These are phyloP conservation scores for Salvator merianae DNA, from an alignment of 2,113 vertebrate species.

Conservation along the genomic window DNA sequence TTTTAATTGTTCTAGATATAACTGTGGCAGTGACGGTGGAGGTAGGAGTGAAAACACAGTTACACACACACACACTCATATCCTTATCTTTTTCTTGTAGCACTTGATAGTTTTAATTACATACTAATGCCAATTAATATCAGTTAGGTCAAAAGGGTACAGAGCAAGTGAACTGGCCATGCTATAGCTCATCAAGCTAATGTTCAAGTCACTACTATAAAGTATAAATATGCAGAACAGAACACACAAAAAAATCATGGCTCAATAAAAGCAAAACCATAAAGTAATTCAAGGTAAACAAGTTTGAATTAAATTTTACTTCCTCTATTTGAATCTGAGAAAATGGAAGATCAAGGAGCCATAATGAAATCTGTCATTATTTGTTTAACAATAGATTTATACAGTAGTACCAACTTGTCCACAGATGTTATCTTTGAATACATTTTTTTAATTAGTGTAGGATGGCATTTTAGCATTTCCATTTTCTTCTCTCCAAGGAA, in stretches of 20 bases:
- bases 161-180: conserved; percentile 9
- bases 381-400: conserved; percentile 57
- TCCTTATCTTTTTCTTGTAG: no score
- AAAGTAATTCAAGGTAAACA: neutral
- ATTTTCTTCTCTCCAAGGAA: conserved; percentile 21
- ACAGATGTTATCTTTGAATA: conserved; percentile 47
- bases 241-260: neutral
- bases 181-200: neutral
- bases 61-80: no score
- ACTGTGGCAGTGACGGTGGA: no score
- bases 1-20: neutral
- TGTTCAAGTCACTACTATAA: conserved; percentile 15
- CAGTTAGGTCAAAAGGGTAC: neutral
- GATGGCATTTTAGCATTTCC: conserved; percentile 53
- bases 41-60: no score
- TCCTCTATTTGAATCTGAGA: conserved; percentile 9
- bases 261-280: neutral
- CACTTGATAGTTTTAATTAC: neutral
- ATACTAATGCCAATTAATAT: neutral
- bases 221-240: neutral
- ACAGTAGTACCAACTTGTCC: conserved; percentile 52
- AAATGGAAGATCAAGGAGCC: neutral
- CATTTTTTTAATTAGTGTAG: conserved; percentile 72
- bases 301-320: neutral
- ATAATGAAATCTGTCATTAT: conserved; percentile 65